Base-by-base conservation (phyloP, 1,140 invertebrate genomes). In the Oreohelix idahoensis region DNA sequence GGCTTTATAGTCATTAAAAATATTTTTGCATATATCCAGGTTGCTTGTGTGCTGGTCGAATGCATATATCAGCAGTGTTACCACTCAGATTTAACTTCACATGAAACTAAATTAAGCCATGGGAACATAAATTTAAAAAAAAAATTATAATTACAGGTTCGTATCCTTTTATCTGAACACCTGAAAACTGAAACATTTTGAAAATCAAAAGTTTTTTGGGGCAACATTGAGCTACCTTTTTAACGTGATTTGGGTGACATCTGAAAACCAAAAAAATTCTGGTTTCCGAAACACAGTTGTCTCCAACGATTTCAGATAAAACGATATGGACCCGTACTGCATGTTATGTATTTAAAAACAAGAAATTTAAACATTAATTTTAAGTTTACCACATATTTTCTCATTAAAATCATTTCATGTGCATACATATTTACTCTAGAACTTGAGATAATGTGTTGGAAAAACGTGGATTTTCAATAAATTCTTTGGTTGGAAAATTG, bases 41-140 rank as follows among this genome's bases (percentile, higher is more conserved):
- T 80, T 70, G 42, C 66, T 35, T 35, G 69, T 77, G 29, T 80
- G 66, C 42, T 80, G 79, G 35, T 66, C n/a, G n/a, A 42, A 42
- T 49, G 69, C 66, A 80, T 71, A 51, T 70, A 73, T 80, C 79
- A 80, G 79, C 79, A 80, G 79, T 80, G 79, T 35, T 71, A 49
- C 79, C 79, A 80, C 77, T 38, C 63, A 66, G 4, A 17, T 66
- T 8, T 66, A 17, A 66, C 29, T 29, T 8, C 2, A 66, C 79
- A 71, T 71, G 0, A 79, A 53, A 20, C 4, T 13, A 63, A 32
- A 36, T 58, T 4, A 58, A 63, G 42, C 53, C 1, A 42, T 58
- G 4, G 32, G 26, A 29, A 53, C 53, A 51, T 2, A 32, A 53
- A 53, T 2, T n/a, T 23, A 17, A 58, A 58, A 15, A 58, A 58